These are phyloP conservation scores for Machimus atricapillus DNA, from an alignment of 2,888 invertebrate genomes.

Conservation along the genomic window DNA sequence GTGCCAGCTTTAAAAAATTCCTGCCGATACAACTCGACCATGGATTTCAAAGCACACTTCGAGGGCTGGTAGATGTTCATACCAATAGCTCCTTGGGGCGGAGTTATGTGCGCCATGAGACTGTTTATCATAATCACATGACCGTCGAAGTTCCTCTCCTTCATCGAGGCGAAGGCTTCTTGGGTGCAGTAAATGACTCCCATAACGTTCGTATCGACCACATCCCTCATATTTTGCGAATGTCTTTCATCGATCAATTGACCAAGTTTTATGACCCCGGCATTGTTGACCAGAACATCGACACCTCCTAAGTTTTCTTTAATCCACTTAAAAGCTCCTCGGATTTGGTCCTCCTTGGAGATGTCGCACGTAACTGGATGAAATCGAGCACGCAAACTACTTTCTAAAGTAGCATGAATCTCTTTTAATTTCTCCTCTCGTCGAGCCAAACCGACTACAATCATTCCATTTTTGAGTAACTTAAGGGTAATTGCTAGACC, in stretches of 20 bases:
- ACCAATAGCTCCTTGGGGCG: constrained; percentile 52
- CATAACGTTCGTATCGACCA: constrained; percentile 63
- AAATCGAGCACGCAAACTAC: constrained; percentile 54
- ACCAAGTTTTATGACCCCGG: constrained; percentile 53
- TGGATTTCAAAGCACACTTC: constrained; percentile 54
- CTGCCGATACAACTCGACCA: constrained; percentile 54
- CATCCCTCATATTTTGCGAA: constrained; percentile 51
- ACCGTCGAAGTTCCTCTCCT: constrained; percentile 60
- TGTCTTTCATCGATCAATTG: constrained; percentile 49
- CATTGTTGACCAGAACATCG: constrained; percentile 69
- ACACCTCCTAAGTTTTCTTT: constrained; percentile 64
- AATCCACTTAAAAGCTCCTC: constrained; percentile 64
- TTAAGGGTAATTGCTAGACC: constrained; percentile 63
- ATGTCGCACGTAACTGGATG: constrained; percentile 65
- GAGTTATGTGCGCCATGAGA: constrained; percentile 54
- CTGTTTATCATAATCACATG: constrained; percentile 65
- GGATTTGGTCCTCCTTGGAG: constrained; percentile 65
- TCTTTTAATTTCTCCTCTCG: constrained; percentile 56
- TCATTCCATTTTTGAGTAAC: constrained; percentile 64
- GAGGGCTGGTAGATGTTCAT: constrained; percentile 57
- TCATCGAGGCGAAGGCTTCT: constrained; percentile 64
- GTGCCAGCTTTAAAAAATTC: constrained; percentile 51
- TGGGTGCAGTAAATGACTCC: constrained; percentile 63
- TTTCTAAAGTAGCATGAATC: constrained; percentile 52
- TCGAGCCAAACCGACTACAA: constrained; percentile 66